Percentiles rank a stretch among this genome's conserved stretches.
Evolutionary conservation across 2,888 invertebrate species (phyloP).

Genomic region (Dorcus hopei): DNA sequence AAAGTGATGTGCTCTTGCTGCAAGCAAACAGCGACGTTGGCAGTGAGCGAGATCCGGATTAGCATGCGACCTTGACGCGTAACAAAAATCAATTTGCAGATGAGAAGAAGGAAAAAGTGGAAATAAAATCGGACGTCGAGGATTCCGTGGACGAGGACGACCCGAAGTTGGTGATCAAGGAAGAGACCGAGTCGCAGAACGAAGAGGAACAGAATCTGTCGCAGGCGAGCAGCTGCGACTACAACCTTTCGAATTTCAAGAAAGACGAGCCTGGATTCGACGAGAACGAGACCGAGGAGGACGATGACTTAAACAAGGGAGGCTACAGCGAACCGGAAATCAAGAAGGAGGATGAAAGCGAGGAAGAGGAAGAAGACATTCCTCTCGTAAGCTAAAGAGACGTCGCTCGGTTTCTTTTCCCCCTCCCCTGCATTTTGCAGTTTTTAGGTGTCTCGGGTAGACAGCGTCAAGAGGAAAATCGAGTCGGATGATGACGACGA

Average conservation of each 20-base stretch:
- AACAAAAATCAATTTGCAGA: background rate
- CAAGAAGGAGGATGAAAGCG: conserved; percentile 36
- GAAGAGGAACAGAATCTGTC: conserved; percentile 49
- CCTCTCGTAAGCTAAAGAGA: conserved; percentile 61
- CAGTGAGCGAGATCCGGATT: no score
- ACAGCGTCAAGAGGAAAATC: conserved; percentile 28
- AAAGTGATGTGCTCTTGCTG: no score
- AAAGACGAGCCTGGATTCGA: conserved; percentile 50
- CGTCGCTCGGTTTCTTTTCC: background rate
- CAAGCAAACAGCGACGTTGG: no score
- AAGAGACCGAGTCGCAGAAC: conserved; percentile 42
- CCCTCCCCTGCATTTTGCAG: background rate
- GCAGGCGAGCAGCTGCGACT: conserved; percentile 68
- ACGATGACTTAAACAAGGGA: conserved; percentile 35
- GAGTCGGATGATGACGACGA: conserved; percentile 57
- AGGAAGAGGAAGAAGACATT: conserved; percentile 70
- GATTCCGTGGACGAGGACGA: conserved; percentile 46
- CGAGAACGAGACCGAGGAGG: conserved; percentile 31
- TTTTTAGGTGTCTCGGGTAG: conserved; percentile 25
- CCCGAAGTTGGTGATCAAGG: conserved; percentile 47
- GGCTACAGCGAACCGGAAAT: conserved; percentile 52
- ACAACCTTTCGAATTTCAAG: conserved; percentile 66
- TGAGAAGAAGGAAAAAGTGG: conserved; percentile 14
- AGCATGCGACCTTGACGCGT: no score
- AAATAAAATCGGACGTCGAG: conserved; percentile 30